Percentiles rank a stretch among this genome's conserved stretches.
Conservation (phyloP, 2,888 invertebrate genomes). For the Harmothoe impar region DNA sequence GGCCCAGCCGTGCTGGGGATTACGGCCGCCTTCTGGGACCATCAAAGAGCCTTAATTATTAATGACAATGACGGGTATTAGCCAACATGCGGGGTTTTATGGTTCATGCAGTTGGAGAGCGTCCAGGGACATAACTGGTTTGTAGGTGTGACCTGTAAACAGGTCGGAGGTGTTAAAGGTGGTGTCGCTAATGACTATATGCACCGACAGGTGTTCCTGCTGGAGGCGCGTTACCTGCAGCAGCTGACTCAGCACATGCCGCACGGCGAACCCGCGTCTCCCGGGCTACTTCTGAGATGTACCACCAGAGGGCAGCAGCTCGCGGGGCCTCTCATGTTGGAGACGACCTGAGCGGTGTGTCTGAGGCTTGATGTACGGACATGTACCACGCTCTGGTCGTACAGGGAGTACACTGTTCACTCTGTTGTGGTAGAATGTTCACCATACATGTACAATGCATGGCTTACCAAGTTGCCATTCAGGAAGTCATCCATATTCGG, state of each 20-base stretch:
- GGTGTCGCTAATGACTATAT: not conserved
- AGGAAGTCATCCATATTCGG: too few relatives aligned
- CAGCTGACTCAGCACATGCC: too few relatives aligned
- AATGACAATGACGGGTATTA: not conserved
- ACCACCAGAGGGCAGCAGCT: not conserved
- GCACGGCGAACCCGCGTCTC: too few relatives aligned
- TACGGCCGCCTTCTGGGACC: slow-evolving; percentile 8
- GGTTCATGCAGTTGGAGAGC: not conserved
- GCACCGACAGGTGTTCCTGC: not conserved
- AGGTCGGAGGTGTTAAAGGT: not conserved
- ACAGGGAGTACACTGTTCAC: too few relatives aligned
- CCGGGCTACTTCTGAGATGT: not conserved
- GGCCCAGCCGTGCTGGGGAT: not conserved
- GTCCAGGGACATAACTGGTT: not conserved
- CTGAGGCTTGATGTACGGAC: too few relatives aligned
- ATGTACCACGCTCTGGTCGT: too few relatives aligned
- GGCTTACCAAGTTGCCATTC: too few relatives aligned
- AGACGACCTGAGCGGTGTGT: too few relatives aligned
- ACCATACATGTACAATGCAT: too few relatives aligned
- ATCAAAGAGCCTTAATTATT: slow-evolving; percentile 31
- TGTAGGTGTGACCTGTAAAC: not conserved
- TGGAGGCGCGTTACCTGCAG: too few relatives aligned
- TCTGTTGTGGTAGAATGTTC: too few relatives aligned
- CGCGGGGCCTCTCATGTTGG: too few relatives aligned
- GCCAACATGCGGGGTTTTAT: not conserved